These are phyloP conservation scores for Tolmerus cingulatus DNA, from an alignment of 2,888 invertebrate species.

Conservation along the genomic window DNA sequence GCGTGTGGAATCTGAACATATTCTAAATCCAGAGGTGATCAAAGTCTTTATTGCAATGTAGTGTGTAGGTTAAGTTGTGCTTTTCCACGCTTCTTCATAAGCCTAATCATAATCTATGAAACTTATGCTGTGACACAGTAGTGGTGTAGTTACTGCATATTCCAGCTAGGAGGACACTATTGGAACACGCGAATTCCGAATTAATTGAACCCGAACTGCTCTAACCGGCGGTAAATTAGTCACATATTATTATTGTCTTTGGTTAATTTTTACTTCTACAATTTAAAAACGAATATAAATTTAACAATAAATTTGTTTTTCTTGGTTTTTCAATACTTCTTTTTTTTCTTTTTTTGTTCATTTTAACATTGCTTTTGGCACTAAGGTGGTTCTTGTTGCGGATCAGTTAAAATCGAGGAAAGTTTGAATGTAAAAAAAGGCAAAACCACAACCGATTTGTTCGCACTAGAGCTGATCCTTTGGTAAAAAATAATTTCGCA, in stretches of 20 bases:
- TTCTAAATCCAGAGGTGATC: neutral
- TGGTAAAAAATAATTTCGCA: neutral
- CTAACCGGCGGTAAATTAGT: neutral
- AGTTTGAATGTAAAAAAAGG: neutral
- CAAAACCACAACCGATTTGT: conserved; percentile 7
- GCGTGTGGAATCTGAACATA: neutral
- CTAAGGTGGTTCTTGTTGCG: conserved; percentile 44
- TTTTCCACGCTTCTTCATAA: neutral
- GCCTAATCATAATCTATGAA: neutral
- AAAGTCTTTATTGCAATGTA: conserved; percentile 30
- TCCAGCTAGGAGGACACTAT: neutral
- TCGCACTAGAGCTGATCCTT: neutral
- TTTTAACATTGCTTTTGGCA: conserved; percentile 44
- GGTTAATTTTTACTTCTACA: conserved; percentile 34
- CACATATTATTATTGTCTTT: conserved; percentile 37
- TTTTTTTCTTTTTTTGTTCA: neutral
- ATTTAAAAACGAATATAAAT: conserved; percentile 15
- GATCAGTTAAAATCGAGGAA: neutral
- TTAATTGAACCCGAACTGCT: neutral
- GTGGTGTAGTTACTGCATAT: neutral
- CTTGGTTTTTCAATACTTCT: neutral
- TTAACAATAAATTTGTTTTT: neutral
- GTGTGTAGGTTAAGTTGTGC: neutral
- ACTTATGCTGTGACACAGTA: neutral
- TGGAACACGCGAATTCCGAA: neutral